Conservation (phyloP, 2,113 vertebrate genomes). For the Phylloscopus whistleri region DNA sequence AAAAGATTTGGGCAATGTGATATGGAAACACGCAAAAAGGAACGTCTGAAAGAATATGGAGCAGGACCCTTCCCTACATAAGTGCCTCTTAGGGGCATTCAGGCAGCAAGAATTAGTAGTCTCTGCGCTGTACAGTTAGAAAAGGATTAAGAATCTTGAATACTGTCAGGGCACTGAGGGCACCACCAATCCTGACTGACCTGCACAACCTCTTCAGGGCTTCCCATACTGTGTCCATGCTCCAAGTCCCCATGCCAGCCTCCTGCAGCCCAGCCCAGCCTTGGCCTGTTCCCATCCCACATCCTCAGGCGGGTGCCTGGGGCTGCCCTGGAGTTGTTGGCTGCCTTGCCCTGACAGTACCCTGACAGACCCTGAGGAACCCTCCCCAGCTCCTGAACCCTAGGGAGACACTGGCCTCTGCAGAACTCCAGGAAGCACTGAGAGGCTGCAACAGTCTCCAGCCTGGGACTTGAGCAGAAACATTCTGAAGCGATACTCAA, state of each 20-base stretch:
- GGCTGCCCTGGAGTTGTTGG: rapidly evolving
- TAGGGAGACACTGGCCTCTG: not conserved
- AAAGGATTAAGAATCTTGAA: not conserved
- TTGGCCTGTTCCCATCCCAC: not conserved
- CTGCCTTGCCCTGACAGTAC: not conserved
- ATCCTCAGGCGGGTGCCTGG: not conserved
- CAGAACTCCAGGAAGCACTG: not conserved
- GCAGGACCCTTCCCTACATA: not conserved
- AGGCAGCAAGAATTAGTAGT: not conserved
- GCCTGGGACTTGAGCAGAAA: not conserved
- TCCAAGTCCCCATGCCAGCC: not conserved
- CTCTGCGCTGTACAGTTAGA: not conserved
- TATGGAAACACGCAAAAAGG: not conserved
- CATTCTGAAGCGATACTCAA: not conserved
- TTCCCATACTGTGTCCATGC: not conserved
- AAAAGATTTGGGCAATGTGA: not conserved
- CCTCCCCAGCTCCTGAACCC: rapidly evolving
- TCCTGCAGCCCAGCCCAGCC: not conserved
- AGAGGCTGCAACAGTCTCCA: not conserved
- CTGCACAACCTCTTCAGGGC: not conserved
- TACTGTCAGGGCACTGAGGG: not conserved
- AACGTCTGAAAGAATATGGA: not conserved
- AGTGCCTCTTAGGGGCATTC: not conserved
- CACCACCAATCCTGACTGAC: not conserved
- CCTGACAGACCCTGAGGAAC: rapidly evolving